Base-by-base conservation (phyloP, 2,888 invertebrate genomes). In the Erebia epiphron region DNA sequence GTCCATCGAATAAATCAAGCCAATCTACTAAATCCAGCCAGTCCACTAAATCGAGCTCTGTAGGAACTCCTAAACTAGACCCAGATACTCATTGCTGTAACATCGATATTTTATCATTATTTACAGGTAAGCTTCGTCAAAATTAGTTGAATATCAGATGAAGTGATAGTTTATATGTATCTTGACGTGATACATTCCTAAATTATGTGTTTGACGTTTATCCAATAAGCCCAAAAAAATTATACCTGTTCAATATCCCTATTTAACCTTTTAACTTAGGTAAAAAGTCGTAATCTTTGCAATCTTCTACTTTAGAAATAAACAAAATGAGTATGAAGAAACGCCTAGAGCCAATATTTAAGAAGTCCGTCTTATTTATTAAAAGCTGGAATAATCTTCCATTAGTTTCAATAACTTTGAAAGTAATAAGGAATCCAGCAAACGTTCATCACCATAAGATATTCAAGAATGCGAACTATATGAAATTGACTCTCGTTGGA, bases 371-470 rank as follows among this genome's bases (percentile, higher is more conserved):
- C 5, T 73, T 87, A 14, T 68, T 77, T 0, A 76, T 78, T 4
- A 88, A 86, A 69, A 93, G 93, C 76, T 93, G 91, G 91, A 86
- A 89, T 62, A 90, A 87, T 68, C 82, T 92, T 1, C 93, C 92
- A 0, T 76, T 89, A 8, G 74, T 93, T 11, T 82, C 81, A 0
- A 75, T 92, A 74, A 83, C 88, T 52, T 56, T 92, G 11, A 76
- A 76, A 9, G 80, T 83, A 0, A 71, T 75, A 14, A 79, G 86
- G 13, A 77, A 90, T 72, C 72, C 77, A n/a, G 69, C 73, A 11
- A 88, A 89, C 68, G 58, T 61, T 0, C n/a, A 57, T 0, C 86
- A 91, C 71, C 89, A 91, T 71, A 75, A 79, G 60, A 54, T 86
- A 7, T 72, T 91, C 18, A 82, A 80, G 18, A 64, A 80, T 1